Percentiles rank a stretch among this genome's conserved stretches.
These are phyloP conservation scores for Caloenas nicobarica DNA, from an alignment of 2,113 vertebrate species.

Conservation along the genomic window DNA sequence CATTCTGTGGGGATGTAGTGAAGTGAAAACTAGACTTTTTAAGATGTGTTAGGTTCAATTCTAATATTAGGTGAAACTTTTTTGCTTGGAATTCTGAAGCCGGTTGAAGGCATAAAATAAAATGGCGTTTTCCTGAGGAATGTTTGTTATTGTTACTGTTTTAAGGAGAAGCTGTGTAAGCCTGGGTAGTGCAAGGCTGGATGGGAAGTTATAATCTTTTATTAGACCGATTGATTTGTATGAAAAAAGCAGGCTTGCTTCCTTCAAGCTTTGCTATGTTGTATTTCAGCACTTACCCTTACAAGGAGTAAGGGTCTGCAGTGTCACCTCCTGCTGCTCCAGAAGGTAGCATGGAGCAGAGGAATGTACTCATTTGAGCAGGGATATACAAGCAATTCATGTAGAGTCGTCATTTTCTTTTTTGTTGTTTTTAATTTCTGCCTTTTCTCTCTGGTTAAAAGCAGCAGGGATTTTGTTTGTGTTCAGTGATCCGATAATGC, in stretches of 20 bases:
- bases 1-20: neutral
- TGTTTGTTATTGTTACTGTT: neutral
- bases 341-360: neutral
- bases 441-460: neutral
- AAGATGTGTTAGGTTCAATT: neutral
- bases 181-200: neutral
- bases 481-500: neutral
- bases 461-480: neutral
- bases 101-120: neutral
- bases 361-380: neutral
- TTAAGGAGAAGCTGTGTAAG: neutral
- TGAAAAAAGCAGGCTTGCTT: neutral
- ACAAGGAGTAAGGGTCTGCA: neutral
- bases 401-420: fast-evolving
- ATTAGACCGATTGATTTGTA: neutral
- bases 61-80: neutral
- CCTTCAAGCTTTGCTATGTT: neutral
- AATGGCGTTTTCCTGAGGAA: neutral
- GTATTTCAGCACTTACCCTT: neutral
- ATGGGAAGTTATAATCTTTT: neutral
- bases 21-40: neutral
- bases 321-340: neutral
- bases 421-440: neutral
- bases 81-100: neutral
- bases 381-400: neutral